Base-by-base conservation (phyloP, 2,888 invertebrate genomes). In the Philaethria dido region DNA sequence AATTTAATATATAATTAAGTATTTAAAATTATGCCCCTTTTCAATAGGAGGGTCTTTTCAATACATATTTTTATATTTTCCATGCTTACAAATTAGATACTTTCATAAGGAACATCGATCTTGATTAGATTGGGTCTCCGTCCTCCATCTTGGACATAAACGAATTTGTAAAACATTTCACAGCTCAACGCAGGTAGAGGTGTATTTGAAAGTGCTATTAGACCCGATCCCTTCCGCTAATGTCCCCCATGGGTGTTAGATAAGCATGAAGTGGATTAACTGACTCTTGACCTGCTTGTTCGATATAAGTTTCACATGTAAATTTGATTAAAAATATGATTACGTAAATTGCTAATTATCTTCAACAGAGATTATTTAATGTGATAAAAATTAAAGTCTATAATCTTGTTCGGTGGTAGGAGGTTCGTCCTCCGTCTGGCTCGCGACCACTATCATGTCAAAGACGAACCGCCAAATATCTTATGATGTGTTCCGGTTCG, bases 151-250 rank as follows among this genome's bases (percentile, higher is more conserved):
- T 16, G 57, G 57, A 62, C 45, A 68, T 70, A 68, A 70, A 69
- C 55, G 62, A 62, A 70, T 70, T 70, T 70, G 68, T 55, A 65
- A 70, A 70, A 65, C 68, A 68, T 62, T 70, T 70, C 59, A 63
- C 64, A 67, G 64, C 44, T 59, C 55, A 36, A 54, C 39, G 64
- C 64, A 62, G 60, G 60, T 66, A 69, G 59, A 57, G 65, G 57
- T 65, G 48, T 57, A 29, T 64, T 64, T 47, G 64, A 64, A 64
- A 71, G 62, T 66, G 69, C 64, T 63, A 70, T 72, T 69, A 62
- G 63, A 52, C 36, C 66, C 66, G 52, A 67, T 63, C 69, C 67
- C 59, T 62, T 64, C 59, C 67, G 52, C 61, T 69, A 73, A 73
- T 63, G 63, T 55, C 65, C 67, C 71, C 70, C 64, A 50, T 29